A percentile compares a stretch with the other conserved stretches of the same genome.
Evolutionary conservation across 2,888 invertebrate genomes (phyloP).

Genomic region (Diogma glabrata): DNA sequence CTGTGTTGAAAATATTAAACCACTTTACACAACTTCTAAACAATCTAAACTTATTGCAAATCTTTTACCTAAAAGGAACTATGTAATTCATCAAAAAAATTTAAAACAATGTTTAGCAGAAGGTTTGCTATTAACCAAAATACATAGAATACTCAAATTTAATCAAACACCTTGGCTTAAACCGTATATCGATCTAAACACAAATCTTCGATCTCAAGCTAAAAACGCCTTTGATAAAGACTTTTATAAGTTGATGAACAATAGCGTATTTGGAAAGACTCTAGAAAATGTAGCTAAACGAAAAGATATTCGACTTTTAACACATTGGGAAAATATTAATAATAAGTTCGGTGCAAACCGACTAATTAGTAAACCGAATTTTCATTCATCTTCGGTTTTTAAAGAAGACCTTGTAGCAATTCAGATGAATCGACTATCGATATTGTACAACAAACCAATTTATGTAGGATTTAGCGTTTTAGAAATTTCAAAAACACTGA

Average conservation of each 20-base stretch:
- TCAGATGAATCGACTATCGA: slow-evolving; percentile 18
- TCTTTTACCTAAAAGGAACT: slow-evolving; percentile 21
- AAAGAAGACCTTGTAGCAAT: slow-evolving; percentile 26
- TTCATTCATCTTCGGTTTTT: slow-evolving; percentile 26
- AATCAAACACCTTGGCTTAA: slow-evolving; percentile 27
- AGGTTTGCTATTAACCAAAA: slow-evolving; percentile 19
- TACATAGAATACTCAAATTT: slow-evolving; percentile 25
- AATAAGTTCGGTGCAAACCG: not conserved
- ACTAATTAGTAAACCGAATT: slow-evolving; percentile 21
- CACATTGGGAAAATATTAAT: slow-evolving; percentile 19
- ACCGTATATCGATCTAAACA: slow-evolving; percentile 22
- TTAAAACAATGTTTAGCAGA: slow-evolving; percentile 18
- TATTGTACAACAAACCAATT: slow-evolving; percentile 18
- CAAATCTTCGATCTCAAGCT: slow-evolving; percentile 24
- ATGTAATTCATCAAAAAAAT: slow-evolving; percentile 28
- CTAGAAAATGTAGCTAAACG: slow-evolving; percentile 10
- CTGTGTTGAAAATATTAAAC: slow-evolving; percentile 19
- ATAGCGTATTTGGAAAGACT: not conserved
- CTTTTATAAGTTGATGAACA: slow-evolving; percentile 18
- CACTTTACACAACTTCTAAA: slow-evolving; percentile 15
- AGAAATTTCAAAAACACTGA: slow-evolving; percentile 24
- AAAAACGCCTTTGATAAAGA: slow-evolving; percentile 23
- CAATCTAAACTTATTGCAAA: slow-evolving; percentile 23
- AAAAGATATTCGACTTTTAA: slow-evolving; percentile 31
- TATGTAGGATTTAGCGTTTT: slow-evolving; percentile 21